phyloP scores from a whole-genome alignment of 2,113 vertebrate species.

The Holacanthus passer region DNA sequence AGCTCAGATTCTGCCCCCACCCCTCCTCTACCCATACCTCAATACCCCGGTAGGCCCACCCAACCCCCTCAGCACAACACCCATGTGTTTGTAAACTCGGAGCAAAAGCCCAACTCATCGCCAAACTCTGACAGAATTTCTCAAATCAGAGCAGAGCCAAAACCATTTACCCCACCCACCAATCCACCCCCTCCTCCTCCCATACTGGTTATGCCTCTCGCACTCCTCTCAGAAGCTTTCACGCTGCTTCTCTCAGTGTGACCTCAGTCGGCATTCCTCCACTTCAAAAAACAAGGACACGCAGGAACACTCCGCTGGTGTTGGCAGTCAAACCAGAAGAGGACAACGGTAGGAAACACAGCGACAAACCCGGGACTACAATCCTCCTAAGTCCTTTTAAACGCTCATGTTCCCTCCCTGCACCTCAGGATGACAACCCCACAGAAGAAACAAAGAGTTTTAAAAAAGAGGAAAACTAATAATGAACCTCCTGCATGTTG shows the following conservation, averaged over 20 bases:
- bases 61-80: constrained; percentile 30
- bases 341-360: constrained; percentile 35
- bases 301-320: constrained; percentile 49
- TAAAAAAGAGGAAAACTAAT: constrained; percentile 47
- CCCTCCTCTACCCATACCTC: constrained; percentile 13
- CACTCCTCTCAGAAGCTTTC: constrained; percentile 45
- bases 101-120: constrained; percentile 35
- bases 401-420: not conserved
- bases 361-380: constrained; percentile 35
- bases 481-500: constrained; percentile 86
- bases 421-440: constrained; percentile 30
- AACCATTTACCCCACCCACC: constrained; percentile 34
- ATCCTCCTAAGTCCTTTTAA: constrained; percentile 46
- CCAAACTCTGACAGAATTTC: constrained; percentile 50
- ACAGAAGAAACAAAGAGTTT: constrained; percentile 34
- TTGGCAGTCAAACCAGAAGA: constrained; percentile 57
- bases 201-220: constrained; percentile 43
- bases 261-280: constrained; percentile 78
- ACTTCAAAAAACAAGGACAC: constrained; percentile 76
- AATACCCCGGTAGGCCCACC: constrained; percentile 4
- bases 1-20: constrained; percentile 31
- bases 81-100: constrained; percentile 44
- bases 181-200: not conserved
- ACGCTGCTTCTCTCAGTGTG: constrained; percentile 66
- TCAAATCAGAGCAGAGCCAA: constrained; percentile 44